phyloP scores from a whole-genome alignment of 2,113 vertebrate genomes.

The Pelecanoides urinatrix region DNA sequence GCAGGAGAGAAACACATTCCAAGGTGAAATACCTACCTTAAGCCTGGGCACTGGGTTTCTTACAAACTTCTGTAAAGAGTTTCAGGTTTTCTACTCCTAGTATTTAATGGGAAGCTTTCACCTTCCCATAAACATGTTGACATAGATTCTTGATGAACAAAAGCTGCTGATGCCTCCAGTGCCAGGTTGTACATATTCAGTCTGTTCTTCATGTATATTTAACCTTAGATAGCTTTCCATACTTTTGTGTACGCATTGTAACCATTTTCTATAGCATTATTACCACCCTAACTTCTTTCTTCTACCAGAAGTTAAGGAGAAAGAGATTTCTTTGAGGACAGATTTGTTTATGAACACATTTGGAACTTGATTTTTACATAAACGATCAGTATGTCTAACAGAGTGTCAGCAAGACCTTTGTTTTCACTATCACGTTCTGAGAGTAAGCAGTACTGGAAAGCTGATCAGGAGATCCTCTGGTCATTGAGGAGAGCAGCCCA shows the following conservation, averaged over 20 bases:
- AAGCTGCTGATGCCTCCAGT: background rate
- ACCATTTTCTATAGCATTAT: background rate
- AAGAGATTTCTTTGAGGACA: background rate
- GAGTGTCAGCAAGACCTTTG: fast-evolving
- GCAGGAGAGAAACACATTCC: background rate
- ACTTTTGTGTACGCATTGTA: fast-evolving
- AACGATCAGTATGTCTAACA: background rate
- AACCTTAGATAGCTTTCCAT: background rate
- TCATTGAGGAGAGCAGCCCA: background rate
- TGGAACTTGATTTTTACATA: background rate
- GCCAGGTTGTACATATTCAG: background rate
- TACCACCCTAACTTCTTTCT: background rate
- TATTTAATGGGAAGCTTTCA: background rate
- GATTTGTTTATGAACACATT: background rate
- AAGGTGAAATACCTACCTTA: background rate
- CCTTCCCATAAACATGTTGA: fast-evolving
- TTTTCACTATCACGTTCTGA: fast-evolving
- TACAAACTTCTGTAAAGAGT: background rate
- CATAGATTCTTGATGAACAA: background rate
- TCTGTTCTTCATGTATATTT: background rate
- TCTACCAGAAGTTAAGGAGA: background rate
- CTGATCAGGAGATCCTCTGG: fast-evolving
- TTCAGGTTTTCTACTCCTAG: background rate
- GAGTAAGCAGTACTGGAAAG: background rate
- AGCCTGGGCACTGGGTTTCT: background rate